Evolutionary conservation across 2,113 vertebrate genomes (phyloP).

Genomic region (Datnioides undecimradiatus): DNA sequence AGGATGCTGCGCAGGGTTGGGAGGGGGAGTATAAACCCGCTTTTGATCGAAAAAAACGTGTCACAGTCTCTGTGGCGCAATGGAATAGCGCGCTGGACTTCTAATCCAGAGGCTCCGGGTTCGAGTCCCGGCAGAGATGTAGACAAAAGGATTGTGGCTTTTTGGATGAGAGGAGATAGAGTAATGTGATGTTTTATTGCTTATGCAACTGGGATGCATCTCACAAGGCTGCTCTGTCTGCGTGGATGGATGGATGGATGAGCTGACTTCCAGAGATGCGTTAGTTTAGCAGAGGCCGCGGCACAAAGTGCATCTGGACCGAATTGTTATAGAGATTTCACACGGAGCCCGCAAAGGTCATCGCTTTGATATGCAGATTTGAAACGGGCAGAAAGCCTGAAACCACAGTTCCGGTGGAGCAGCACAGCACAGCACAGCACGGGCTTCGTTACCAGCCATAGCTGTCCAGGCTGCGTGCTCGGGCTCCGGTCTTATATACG

Average conservation of each 20-base stretch:
- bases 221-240: background rate
- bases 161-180: constrained; percentile 29
- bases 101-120: constrained; percentile 99
- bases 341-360: constrained; percentile 57
- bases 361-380: constrained; percentile 53
- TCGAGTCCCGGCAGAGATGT: constrained; percentile 99
- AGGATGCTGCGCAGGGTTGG: constrained; percentile 59
- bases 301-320: background rate
- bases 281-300: constrained; percentile 6
- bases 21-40: constrained; percentile 73
- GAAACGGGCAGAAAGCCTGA: constrained; percentile 17
- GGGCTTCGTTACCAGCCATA: background rate
- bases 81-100: constrained; percentile 99
- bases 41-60: constrained; percentile 52
- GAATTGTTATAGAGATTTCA: background rate
- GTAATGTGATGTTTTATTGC: background rate
- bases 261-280: background rate
- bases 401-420: constrained; percentile 4
- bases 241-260: background rate
- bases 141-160: background rate
- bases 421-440: constrained; percentile 17
- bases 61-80: constrained; percentile 96
- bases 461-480: constrained; percentile 15
- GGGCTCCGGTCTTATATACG: background rate
- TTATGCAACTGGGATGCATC: background rate